Evolutionary conservation across 2,113 vertebrate species (phyloP).

Genomic region (Oophaga pumilio): DNA sequence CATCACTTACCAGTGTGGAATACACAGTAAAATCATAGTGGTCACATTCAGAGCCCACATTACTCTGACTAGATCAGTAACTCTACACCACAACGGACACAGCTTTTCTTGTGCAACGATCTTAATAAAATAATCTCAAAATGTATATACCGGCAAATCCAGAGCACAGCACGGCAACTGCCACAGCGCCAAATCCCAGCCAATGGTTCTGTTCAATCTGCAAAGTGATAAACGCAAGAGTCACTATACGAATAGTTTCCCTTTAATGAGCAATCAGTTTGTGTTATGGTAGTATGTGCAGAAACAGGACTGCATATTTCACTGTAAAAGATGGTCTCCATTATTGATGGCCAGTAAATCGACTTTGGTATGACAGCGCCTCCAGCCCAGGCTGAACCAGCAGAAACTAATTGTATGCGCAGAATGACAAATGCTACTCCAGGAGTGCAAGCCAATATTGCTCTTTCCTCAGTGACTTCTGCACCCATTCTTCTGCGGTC

Average conservation of each 20-base stretch:
- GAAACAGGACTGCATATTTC: not conserved
- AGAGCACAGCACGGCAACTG: conserved; percentile 90
- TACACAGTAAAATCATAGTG: no score
- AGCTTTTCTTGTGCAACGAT: not conserved
- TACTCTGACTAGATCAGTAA: not conserved
- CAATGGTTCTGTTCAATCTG: conserved; percentile 91
- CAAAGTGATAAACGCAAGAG: conserved; percentile 55
- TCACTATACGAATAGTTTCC: not conserved
- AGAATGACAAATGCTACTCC: no score
- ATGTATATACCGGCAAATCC: conserved; percentile 90
- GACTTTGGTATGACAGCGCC: no score
- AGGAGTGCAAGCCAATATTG: no score
- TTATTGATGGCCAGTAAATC: not conserved
- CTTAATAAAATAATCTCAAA: not conserved
- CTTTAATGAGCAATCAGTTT: not conserved
- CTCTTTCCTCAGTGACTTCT: no score
- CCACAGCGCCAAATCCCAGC: conserved; percentile 85
- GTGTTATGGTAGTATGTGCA: not conserved
- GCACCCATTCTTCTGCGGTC: no score
- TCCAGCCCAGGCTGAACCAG: no score
- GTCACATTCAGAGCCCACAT: no score
- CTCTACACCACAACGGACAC: not conserved
- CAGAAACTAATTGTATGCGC: no score
- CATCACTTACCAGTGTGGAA: no score
- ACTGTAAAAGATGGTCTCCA: not conserved